Evolutionary conservation across 2,888 invertebrate genomes (phyloP), one percentile per base, ranked within the genome.

Genomic region (Brenthis hecate): DNA sequence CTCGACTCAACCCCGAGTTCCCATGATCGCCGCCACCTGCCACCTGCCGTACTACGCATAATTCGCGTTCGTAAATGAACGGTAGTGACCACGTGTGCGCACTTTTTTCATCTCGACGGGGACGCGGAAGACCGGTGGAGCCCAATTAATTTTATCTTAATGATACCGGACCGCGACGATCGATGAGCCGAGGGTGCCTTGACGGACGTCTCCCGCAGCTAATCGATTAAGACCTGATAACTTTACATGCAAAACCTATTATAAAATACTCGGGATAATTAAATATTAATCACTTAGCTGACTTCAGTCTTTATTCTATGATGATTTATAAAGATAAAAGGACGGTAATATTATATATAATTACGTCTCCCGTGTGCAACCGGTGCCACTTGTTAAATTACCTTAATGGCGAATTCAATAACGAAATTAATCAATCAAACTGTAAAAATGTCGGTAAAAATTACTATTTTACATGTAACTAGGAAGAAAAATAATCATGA

Each of bases 21-120:
- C 92, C 92, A 91, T 81, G 88, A 78, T 76, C 82, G 76, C 77
- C 78, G 74, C 82, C 88, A 89, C 88, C 87, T 87, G 88, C 88
- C 92, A 91, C 91, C 91, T 91, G 91, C 90, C 87, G 84, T 91
- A 92, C 90, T 92, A 91, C 92, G 91, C 92, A 91, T 92, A 91
- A 92, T 92, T 91, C 91, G 91, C 91, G 87, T 87, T 87, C 89
- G 91, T 91, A 92, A 92, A 90, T 90, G 92, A 91, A 92, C 92
- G 92, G 92, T 92, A 92, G 91, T 92, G 92, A 90, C 92, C 92
- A 92, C 92, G 92, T 92, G 91, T 88, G 85, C 81, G 80, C 81
- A 80, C 81, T 87, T 87, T 88, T 90, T 90, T 88, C 85, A 82
- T 83, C 80, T 74, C 80, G 70, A 70, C 73, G 78, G 77, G 77